A percentile compares a stretch with the other conserved stretches of the same genome.
phyloP scores from a whole-genome alignment of 2,113 vertebrate species.

The Rhabdornis inornatus region DNA sequence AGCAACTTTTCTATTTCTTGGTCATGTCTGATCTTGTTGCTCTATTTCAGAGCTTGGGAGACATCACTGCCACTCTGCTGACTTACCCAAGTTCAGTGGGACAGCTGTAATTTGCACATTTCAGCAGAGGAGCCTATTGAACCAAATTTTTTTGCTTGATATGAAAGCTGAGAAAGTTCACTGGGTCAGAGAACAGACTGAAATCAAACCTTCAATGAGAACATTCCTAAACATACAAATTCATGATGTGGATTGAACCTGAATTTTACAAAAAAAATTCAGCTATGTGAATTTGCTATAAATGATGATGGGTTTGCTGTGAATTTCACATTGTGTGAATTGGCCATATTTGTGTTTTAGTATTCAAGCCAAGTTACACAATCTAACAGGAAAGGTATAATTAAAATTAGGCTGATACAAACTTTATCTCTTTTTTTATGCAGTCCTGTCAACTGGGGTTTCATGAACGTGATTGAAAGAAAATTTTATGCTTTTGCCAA shows the following conservation, averaged over 20 bases:
- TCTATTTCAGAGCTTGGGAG: neutral
- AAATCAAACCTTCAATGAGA: neutral
- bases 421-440: neutral
- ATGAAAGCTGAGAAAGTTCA: neutral
- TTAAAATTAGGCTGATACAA: neutral
- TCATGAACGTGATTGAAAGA: neutral
- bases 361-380: neutral
- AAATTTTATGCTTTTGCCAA: neutral
- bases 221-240: neutral
- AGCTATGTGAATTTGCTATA: neutral
- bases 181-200: neutral
- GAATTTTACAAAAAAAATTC: neutral
- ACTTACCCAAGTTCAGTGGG: neutral
- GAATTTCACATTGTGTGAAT: neutral
- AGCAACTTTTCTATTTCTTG: neutral
- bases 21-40: neutral
- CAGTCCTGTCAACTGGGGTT: neutral
- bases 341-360: neutral
- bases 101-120: neutral
- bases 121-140: neutral
- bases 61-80: neutral
- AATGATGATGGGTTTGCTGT: neutral
- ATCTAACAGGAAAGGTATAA: neutral
- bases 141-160: neutral
- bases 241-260: neutral